Percentiles rank a stretch among this genome's conserved stretches.
Evolutionary conservation across 2,113 vertebrate species (phyloP).

Genomic region (Bathybates hornii): DNA sequence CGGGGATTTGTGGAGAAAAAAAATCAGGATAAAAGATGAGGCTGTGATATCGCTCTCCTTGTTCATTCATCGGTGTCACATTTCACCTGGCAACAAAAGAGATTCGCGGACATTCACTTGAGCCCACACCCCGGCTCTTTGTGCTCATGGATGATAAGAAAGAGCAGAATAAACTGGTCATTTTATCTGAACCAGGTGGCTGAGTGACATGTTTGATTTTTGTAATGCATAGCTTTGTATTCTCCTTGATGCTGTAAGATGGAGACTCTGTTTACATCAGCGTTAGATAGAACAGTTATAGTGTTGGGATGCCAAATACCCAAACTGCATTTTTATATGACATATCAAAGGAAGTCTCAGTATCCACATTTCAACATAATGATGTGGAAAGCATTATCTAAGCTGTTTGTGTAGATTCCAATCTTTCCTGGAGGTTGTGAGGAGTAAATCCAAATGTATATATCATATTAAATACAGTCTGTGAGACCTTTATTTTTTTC

Average conservation of each 20-base stretch:
- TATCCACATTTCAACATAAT: neutral
- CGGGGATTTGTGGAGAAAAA: neutral
- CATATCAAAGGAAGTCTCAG: neutral
- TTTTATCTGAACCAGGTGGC: slow-evolving; percentile 13
- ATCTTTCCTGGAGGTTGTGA: neutral
- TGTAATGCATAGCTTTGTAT: neutral
- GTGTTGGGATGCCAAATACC: neutral
- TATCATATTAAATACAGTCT: neutral
- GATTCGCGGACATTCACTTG: slow-evolving; percentile 10
- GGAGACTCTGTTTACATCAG: neutral
- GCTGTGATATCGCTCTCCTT: slow-evolving; percentile 1
- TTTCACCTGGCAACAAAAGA: slow-evolving; percentile 40
- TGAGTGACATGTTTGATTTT: slow-evolving; percentile 23
- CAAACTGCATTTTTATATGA: neutral
- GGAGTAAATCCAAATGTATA: neutral
- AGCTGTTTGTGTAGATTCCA: neutral
- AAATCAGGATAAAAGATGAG: neutral
- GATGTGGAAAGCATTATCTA: neutral
- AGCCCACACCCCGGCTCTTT: neutral
- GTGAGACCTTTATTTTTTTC: neutral
- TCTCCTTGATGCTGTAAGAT: neutral
- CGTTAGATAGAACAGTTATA: neutral
- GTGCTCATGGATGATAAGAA: slow-evolving; percentile 9
- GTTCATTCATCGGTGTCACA: slow-evolving; percentile 34
- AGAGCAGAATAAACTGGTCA: slow-evolving; percentile 19